phyloP scores from a whole-genome alignment of 2,888 invertebrate genomes.

The Eledone cirrhosa region DNA sequence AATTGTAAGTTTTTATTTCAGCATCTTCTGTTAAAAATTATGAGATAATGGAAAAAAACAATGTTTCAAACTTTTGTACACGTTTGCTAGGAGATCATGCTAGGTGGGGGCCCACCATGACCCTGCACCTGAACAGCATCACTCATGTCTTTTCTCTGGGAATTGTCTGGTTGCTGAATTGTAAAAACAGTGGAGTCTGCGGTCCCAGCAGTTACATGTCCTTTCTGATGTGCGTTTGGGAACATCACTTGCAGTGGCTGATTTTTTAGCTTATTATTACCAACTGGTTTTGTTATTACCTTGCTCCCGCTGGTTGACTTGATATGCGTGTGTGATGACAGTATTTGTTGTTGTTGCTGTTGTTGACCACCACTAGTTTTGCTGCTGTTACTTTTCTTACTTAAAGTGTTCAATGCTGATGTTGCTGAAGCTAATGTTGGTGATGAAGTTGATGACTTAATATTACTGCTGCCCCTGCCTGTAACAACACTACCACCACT shows the following conservation, averaged over 20 bases:
- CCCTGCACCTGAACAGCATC: conserved; percentile 12
- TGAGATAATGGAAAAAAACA: too few species aligned
- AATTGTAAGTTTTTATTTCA: too few species aligned
- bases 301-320: conserved; percentile 20
- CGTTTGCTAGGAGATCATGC: conserved; percentile 28
- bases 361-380: neutral
- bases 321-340: conserved; percentile 19
- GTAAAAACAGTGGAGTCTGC: neutral
- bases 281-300: conserved; percentile 24
- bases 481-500: neutral
- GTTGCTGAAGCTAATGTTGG: conserved; percentile 5
- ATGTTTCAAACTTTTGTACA: neutral
- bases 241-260: conserved; percentile 23
- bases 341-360: conserved; percentile 1
- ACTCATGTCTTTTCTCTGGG: conserved; percentile 21
- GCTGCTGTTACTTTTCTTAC: neutral
- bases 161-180: conserved; percentile 5
- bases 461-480: conserved; percentile 9
- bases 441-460: conserved; percentile 7
- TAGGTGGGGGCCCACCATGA: conserved; percentile 7
- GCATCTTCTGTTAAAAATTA: too few species aligned
- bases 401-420: neutral
- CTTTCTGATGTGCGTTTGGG: neutral
- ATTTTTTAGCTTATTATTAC: neutral
- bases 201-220: neutral